A percentile compares a stretch with the other conserved stretches of the same genome.
Evolutionary conservation across 2,888 invertebrate genomes (phyloP).

Genomic region (Archaeoteleia sp.): DNA sequence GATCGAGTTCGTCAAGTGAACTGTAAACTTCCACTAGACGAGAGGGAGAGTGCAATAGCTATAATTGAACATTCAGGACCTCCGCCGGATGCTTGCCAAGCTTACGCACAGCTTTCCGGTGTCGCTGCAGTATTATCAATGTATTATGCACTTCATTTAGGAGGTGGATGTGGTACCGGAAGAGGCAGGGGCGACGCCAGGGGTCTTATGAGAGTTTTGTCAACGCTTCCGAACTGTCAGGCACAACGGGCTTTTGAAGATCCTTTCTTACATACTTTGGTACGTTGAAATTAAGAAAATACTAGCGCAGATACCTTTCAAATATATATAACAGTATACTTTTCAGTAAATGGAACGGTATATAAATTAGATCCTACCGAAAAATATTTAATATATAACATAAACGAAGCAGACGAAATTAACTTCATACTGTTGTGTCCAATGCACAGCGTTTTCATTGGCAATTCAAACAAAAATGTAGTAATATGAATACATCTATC

Average conservation of each 20-base stretch:
- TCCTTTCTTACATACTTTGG: conserved; percentile 94
- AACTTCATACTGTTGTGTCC: too few species aligned
- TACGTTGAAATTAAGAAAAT: conserved; percentile 74
- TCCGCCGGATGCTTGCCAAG: conserved; percentile 94
- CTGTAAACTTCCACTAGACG: conserved; percentile 92
- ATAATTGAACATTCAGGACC: conserved; percentile 96
- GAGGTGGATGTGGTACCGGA: conserved; percentile 78
- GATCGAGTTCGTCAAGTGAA: conserved; percentile 90
- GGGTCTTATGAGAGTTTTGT: conserved; percentile 89
- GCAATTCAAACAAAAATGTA: too few species aligned
- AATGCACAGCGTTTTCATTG: too few species aligned
- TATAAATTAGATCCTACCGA: too few species aligned
- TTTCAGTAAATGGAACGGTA: too few species aligned
- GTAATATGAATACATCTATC: too few species aligned
- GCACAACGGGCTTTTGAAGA: conserved; percentile 95
- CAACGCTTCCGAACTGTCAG: conserved; percentile 92
- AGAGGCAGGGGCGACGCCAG: conserved; percentile 70
- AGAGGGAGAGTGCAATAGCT: conserved; percentile 93
- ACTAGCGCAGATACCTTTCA: too few species aligned
- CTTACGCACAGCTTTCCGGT: conserved; percentile 92
- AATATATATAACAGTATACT: conserved; percentile 14
- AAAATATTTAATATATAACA: too few species aligned
- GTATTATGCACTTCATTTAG: conserved; percentile 95
- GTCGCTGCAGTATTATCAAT: conserved; percentile 95
- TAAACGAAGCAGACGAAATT: too few species aligned